Evolutionary conservation across 1,140 invertebrate species (phyloP).

Genomic region (Chironomus tepperi): DNA sequence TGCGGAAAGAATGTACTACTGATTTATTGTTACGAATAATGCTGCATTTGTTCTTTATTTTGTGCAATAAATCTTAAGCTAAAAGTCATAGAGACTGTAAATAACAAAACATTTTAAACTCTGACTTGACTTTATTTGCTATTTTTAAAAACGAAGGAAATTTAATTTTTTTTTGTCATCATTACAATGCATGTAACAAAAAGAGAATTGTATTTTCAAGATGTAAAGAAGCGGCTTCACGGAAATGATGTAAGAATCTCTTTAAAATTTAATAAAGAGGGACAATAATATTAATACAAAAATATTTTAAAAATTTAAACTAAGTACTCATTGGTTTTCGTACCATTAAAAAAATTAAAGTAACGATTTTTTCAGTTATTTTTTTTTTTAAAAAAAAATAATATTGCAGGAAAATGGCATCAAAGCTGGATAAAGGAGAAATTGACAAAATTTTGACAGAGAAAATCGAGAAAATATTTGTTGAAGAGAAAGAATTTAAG

Average conservation of each 20-base stretch:
- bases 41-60: conserved; percentile 13
- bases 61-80: conserved; percentile 8
- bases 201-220: no score
- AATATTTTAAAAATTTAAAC: neutral
- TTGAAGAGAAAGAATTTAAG: neutral
- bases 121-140: neutral
- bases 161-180: no score
- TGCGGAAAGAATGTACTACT: conserved; percentile 5
- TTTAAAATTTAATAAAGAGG: neutral
- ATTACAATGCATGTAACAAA: no score
- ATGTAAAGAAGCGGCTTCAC: no score
- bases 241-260: no score
- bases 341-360: no score
- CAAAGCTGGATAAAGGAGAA: neutral
- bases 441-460: neutral
- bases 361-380: no score
- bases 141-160: neutral
- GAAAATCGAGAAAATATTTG: neutral
- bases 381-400: neutral
- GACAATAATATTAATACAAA: neutral
- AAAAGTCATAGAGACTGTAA: conserved; percentile 13
- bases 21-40: conserved; percentile 9
- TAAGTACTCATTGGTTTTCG: no score
- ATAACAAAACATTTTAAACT: neutral
- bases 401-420: neutral